Evolutionary conservation across 2,888 invertebrate genomes (phyloP).

Genomic region (Acanthopleura granulata): DNA sequence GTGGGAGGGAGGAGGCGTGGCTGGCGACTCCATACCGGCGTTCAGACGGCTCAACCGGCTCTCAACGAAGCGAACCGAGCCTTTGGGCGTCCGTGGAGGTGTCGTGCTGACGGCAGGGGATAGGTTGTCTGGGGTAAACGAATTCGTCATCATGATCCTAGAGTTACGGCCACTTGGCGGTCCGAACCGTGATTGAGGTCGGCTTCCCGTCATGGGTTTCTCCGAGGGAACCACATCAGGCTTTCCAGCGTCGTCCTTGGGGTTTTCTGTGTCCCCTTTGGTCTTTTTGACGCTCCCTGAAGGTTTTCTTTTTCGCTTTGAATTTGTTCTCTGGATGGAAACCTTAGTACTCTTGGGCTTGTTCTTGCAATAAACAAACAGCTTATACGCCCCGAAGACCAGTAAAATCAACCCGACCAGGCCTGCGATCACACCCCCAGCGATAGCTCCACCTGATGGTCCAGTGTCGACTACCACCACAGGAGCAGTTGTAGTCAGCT

Average conservation of each 20-base stretch:
- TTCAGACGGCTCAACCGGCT: neutral
- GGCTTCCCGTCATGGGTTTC: neutral
- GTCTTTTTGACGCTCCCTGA: too few relatives aligned
- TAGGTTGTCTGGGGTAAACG: neutral
- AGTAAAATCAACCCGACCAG: neutral
- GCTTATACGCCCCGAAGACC: neutral
- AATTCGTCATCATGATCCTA: neutral
- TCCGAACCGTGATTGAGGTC: neutral
- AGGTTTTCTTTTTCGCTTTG: too few relatives aligned
- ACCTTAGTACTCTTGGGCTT: neutral
- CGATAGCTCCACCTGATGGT: neutral
- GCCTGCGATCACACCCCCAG: neutral
- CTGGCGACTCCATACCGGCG: neutral
- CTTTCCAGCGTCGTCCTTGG: too few relatives aligned
- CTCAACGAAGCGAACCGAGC: constrained; percentile 1
- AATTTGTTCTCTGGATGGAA: too few relatives aligned
- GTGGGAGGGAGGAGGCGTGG: constrained; percentile 10
- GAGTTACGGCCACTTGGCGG: neutral
- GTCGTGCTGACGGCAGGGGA: neutral
- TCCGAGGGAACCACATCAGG: too few relatives aligned
- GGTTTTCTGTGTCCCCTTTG: neutral
- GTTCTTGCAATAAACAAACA: neutral
- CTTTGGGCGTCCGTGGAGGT: neutral
- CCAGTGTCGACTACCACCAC: neutral
- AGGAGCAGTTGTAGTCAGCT: neutral